These are phyloP conservation scores for Enteromius thamalakanensis DNA, from an alignment of 2,797 vertebrate genomes.

Conservation along the genomic window DNA sequence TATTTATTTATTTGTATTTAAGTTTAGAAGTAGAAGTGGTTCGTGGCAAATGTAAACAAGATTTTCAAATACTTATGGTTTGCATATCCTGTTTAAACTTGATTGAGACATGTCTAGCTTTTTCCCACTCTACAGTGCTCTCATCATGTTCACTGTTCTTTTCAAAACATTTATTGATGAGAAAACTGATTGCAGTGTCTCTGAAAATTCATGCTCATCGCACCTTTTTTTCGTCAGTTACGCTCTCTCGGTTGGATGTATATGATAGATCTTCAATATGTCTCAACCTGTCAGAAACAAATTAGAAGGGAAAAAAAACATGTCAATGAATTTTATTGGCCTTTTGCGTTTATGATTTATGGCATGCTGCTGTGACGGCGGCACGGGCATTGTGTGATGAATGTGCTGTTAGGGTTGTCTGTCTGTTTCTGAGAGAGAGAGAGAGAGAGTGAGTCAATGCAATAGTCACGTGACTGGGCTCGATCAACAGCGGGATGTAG, in stretches of 20 bases:
- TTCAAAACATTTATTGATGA: conserved; percentile 29
- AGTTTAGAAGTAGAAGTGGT: neutral
- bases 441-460: conserved; percentile 29
- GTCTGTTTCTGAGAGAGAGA: conserved; percentile 27
- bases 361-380: conserved; percentile 19
- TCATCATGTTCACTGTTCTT: neutral
- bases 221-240: neutral
- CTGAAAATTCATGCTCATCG: neutral
- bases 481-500: conserved; percentile 19
- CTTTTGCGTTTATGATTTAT: conserved; percentile 47
- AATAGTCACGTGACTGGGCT: conserved; percentile 29
- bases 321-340: conserved; percentile 40
- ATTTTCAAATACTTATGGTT: neutral
- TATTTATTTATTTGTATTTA: too few relatives aligned
- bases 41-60: neutral
- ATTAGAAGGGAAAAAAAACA: conserved; percentile 32
- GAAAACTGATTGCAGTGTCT: conserved; percentile 13
- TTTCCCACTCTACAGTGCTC: neutral
- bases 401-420: conserved; percentile 46
- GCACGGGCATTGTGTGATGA: conserved; percentile 27
- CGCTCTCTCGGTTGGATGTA: neutral
- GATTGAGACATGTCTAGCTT: neutral
- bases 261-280: conserved; percentile 42
- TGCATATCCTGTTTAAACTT: neutral
- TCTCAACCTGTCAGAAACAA: conserved; percentile 29